These are phyloP conservation scores for Limnothrissa miodon DNA, from an alignment of 2,113 vertebrate species.

Conservation along the genomic window DNA sequence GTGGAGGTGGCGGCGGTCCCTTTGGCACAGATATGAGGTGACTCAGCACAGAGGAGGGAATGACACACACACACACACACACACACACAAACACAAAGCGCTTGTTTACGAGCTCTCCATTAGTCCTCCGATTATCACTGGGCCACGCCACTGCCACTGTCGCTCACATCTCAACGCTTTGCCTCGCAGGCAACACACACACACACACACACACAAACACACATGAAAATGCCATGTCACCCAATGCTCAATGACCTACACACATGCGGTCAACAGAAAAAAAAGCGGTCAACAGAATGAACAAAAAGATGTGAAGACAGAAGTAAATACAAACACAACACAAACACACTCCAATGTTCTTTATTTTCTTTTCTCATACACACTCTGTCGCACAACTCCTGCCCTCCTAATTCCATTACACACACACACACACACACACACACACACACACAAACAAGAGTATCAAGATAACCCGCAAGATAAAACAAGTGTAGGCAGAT, in stretches of 20 bases:
- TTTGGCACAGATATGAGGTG: background rate
- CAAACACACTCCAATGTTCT: background rate
- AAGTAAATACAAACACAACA: too few species aligned
- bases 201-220: conserved; percentile 5
- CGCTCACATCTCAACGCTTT: conserved; percentile 20
- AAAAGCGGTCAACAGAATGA: too few species aligned
- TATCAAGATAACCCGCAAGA: conserved; percentile 31
- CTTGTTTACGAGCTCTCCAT: conserved; percentile 30
- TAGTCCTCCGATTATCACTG: conserved; percentile 28
- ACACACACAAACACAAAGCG: background rate
- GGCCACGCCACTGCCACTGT: background rate
- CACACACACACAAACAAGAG: conserved; percentile 11
- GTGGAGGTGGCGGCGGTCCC: background rate
- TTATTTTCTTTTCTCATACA: too few species aligned
- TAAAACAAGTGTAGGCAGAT: conserved; percentile 31
- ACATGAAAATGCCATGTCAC: too few species aligned
- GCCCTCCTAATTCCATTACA: too few species aligned
- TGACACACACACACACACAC: conserved; percentile 7
- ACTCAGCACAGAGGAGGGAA: background rate
- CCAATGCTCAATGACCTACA: too few species aligned
- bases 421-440: background rate
- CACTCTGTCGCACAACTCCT: too few species aligned
- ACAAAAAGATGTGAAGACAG: too few species aligned
- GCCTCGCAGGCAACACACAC: background rate
- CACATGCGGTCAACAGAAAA: too few species aligned